A percentile compares a stretch with the other conserved stretches of the same genome.
These are phyloP conservation scores for Bostrychus sinensis DNA, from an alignment of 2,113 vertebrate genomes.

Conservation along the genomic window DNA sequence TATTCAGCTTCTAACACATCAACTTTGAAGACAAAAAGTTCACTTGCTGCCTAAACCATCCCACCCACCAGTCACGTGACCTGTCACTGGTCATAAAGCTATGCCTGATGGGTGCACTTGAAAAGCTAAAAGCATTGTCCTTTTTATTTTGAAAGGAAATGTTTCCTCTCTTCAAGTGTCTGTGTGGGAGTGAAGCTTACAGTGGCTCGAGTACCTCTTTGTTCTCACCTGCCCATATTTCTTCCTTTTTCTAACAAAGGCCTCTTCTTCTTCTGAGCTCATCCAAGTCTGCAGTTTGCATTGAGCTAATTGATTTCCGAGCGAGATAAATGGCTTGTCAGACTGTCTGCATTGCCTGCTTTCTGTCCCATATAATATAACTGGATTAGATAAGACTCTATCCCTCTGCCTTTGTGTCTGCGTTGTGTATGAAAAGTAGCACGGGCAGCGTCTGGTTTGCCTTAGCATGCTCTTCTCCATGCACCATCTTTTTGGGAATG, in stretches of 20 bases:
- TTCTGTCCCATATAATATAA: slow-evolving; percentile 32
- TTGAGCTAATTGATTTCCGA: slow-evolving; percentile 3
- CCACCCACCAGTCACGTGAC: no score
- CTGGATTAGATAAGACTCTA: slow-evolving; percentile 46
- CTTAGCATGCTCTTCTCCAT: slow-evolving; percentile 3
- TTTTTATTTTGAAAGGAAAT: not conserved
- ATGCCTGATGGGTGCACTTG: no score
- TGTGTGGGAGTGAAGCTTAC: not conserved
- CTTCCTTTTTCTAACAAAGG: not conserved
- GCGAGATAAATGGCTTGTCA: not conserved
- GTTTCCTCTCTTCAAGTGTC: not conserved
- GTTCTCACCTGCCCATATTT: not conserved
- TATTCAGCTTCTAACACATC: no score
- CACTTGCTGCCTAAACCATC: no score
- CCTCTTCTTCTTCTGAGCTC: not conserved
- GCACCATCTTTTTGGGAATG: slow-evolving; percentile 20
- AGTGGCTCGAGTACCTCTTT: not conserved
- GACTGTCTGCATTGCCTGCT: slow-evolving; percentile 29
- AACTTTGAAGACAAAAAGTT: no score
- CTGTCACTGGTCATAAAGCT: no score
- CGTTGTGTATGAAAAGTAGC: not conserved
- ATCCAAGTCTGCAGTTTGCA: not conserved
- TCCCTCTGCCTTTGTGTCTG: not conserved
- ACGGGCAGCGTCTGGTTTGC: slow-evolving; percentile 6
- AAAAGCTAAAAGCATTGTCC: no score